Base-by-base conservation (phyloP, 2,797 vertebrate species). In the Platalea minor region DNA sequence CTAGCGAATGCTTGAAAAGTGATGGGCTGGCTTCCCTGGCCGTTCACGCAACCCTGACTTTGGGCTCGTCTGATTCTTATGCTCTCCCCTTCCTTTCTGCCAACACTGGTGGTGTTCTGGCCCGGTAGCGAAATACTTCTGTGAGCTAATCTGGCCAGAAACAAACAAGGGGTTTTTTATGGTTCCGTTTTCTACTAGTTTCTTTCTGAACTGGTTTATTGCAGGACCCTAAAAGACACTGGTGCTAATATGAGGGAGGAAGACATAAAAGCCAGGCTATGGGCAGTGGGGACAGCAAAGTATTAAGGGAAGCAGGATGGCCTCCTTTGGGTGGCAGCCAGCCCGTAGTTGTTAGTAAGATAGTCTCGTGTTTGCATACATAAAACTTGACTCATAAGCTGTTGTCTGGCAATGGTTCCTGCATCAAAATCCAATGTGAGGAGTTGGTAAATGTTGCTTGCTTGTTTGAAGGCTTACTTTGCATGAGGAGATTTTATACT, bases 231-330 rank as follows among this genome's bases (percentile, higher is more conserved):
- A 1, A 39, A 29, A 41, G 61, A 2, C 7, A 2, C 29, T 41
- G 70, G 9, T 45, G 31, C 48, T 33, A 0, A 11, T 7, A 5
- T 35, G 63, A 50, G 43, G 69, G 60, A n/a, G 18, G 23, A 13
- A 14, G 75, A 4, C 2, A 0, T 0, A 13, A 31, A 53, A 37
- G n/a, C 4, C 0, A 3, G 61, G 35, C 41, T 39, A 0, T 14
- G 85, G 87, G 46, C 85, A 14, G 23, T 7, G 39, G 41, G 65
- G 41, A 26, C 43, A 35, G 54, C 0, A 6, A 26, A 16, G 29
- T 2, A 48, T 23, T 25, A 29, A 35, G 78, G 60, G 82, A 33
- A 74, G 75, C 51, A 17, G 88, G 19, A 21, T 45, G 85, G 59
- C 18, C 72, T 46, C 59, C 59, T 24, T 43, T n/a, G 87, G 74